Evolutionary conservation across 1,140 invertebrate species (phyloP).

Genomic region (Drosophila ironensis): DNA sequence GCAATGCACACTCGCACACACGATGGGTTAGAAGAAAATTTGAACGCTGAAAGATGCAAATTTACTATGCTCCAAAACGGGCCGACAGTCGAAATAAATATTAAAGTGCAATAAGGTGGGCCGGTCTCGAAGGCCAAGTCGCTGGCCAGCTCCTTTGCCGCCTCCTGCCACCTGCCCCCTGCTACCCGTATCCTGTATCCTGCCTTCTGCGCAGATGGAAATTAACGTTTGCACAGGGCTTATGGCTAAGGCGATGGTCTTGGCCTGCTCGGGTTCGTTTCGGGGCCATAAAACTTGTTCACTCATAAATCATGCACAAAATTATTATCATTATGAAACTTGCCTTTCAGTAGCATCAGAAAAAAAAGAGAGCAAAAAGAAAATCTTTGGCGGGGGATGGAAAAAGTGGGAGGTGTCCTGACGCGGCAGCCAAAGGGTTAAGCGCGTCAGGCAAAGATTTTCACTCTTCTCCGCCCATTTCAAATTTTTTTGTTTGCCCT

Average conservation of each 20-base stretch:
- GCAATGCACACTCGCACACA: background rate
- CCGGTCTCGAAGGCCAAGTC: slow-evolving; percentile 10
- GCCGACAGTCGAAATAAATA: slow-evolving; percentile 75
- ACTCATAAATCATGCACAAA: slow-evolving; percentile 79
- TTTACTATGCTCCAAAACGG: slow-evolving; percentile 67
- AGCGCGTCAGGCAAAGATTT: slow-evolving; percentile 59
- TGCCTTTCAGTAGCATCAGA: slow-evolving; percentile 68
- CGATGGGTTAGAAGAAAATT: slow-evolving; percentile 17
- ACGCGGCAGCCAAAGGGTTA: slow-evolving; percentile 55
- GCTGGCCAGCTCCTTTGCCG: slow-evolving; percentile 2
- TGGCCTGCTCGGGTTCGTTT: slow-evolving; percentile 24
- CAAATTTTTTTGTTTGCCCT: slow-evolving; percentile 10
- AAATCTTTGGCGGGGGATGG: background rate
- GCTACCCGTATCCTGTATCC: too few relatives aligned
- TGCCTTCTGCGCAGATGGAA: slow-evolving; percentile 19
- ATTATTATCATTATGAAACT: slow-evolving; percentile 81
- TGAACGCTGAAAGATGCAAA: slow-evolving; percentile 77
- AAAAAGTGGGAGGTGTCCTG: background rate
- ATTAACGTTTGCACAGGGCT: slow-evolving; percentile 75
- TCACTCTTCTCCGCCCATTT: slow-evolving; percentile 19
- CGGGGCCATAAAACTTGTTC: slow-evolving; percentile 72
- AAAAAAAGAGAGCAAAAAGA: slow-evolving; percentile 12
- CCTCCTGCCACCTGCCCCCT: too few relatives aligned
- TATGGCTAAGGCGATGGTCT: slow-evolving; percentile 16
- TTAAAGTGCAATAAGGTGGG: slow-evolving; percentile 71